phyloP scores from a whole-genome alignment of 1,140 invertebrate genomes.

The Drosophila ananassae region DNA sequence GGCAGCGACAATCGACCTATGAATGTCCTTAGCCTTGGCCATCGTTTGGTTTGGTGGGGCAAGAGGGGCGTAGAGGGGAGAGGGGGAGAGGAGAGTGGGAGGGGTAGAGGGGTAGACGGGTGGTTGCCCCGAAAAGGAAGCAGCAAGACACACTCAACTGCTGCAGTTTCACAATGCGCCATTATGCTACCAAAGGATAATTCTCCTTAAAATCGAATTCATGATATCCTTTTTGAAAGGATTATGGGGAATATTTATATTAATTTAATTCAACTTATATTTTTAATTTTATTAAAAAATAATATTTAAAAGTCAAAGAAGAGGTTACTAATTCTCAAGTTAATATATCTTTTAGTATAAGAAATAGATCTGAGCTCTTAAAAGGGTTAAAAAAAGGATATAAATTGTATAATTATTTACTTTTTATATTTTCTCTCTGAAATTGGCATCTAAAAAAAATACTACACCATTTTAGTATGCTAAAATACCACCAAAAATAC shows the following conservation, averaged over 20 bases:
- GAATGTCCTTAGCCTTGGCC: conserved; percentile 58
- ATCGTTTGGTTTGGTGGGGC: neutral
- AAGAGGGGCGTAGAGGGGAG: neutral
- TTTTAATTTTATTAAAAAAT: no score
- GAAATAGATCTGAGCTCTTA: no score
- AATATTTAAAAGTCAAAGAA: no score
- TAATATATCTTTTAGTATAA: no score
- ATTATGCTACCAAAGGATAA: conserved; percentile 35
- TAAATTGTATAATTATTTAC: no score
- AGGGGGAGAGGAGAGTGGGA: neutral
- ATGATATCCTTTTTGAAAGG: conserved; percentile 13
- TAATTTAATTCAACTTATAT: no score
- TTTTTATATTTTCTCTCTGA: no score
- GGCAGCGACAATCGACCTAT: conserved; percentile 63
- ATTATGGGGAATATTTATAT: neutral
- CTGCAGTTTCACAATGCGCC: conserved; percentile 40
- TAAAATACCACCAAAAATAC: no score
- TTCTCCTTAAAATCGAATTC: conserved; percentile 4
- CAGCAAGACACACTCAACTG: conserved; percentile 10
- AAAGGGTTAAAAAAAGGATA: no score
- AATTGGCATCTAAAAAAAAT: no score
- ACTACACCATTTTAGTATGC: no score
- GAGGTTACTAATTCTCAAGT: no score
- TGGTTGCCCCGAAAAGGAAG: neutral
- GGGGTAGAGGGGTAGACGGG: neutral